Evolutionary conservation across 2,888 invertebrate species (phyloP), one percentile per base, ranked within the genome.

Genomic region (Lasius platythorax): DNA sequence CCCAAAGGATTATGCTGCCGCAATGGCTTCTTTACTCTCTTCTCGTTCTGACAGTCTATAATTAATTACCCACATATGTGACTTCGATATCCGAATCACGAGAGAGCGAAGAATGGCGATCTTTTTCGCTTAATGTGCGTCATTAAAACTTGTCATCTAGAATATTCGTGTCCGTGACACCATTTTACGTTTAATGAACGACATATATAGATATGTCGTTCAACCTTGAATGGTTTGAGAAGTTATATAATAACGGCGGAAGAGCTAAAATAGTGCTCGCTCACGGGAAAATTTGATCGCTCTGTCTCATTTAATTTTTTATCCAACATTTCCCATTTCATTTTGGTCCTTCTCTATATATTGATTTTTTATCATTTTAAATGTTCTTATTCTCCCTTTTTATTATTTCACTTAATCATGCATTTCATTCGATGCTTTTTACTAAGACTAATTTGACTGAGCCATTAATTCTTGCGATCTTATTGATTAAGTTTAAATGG

Each of bases 171-270:
- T 15, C 1, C 40, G 37, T 12, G 37, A 37, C 68, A 18, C 28
- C 37, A 15, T 56, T 68, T 78, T 33, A 28, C 73, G 33, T 79
- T 73, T 63, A 73, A 73, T 63, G 23, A 73, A 78, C 67, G 70
- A 78, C 46, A 23, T 37, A 37, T 73, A 73, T 61, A 61, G 30
- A 73, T 23, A 23, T 23, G 23, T 23, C 23, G 23, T 23, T 61
- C 46, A 72, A 73, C 61, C 43, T 43, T 72, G 40, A 23, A 61
- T 28, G 61, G 6, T 72, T 72, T 61, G n/a, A 37, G 50, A 81
- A 81, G 73, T 81, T 73, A 81, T 61, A 61, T 73, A 81, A 81
- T 81, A 81, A 81, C 33, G 23, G 58, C 58, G n/a, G 58, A 33
- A 28, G 4, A 61, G 28, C 18, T 33, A 61, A 81, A 73, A 73